A percentile compares a stretch with the other conserved stretches of the same genome.
Evolutionary conservation across 1,140 invertebrate genomes (phyloP).

Genomic region (Trissolcus basalis): DNA sequence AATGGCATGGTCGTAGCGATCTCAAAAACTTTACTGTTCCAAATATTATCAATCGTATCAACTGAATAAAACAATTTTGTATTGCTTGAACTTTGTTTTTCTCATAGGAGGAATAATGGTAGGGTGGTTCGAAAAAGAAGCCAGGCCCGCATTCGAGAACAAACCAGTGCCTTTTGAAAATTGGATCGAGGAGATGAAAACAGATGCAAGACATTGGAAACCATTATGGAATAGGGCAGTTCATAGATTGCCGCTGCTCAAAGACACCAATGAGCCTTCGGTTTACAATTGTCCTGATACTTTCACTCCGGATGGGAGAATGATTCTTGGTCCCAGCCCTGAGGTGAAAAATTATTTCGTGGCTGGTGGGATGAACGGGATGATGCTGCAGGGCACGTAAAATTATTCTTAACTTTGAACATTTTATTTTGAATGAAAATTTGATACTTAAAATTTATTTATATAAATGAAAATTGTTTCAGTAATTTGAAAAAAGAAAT

Average conservation of each 20-base stretch:
- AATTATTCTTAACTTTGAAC: too few species aligned
- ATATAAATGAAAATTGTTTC: too few species aligned
- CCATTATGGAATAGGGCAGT: conserved; percentile 80
- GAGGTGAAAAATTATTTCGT: conserved; percentile 89
- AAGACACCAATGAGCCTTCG: conserved; percentile 76
- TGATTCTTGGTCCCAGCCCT: conserved; percentile 84
- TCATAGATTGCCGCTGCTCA: conserved; percentile 81
- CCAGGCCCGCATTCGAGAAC: conserved; percentile 81
- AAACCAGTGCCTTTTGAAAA: conserved; percentile 77
- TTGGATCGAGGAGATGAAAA: conserved; percentile 77
- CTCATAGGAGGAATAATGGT: conserved; percentile 78
- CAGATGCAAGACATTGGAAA: conserved; percentile 82
- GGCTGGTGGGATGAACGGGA: conserved; percentile 84
- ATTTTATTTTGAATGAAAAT: too few species aligned
- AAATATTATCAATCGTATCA: too few species aligned
- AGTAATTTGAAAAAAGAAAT: too few species aligned
- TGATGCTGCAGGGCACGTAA: conserved; percentile 76
- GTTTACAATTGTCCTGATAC: conserved; percentile 84
- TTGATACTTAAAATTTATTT: too few species aligned
- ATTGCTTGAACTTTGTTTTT: background rate
- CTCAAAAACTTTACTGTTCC: too few species aligned
- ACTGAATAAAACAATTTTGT: too few species aligned
- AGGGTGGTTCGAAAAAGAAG: conserved; percentile 82
- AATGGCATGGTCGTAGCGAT: conserved; percentile 67
- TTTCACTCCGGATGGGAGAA: conserved; percentile 85